These are phyloP conservation scores for Triplophysa rosa DNA, from an alignment of 2,113 vertebrate species.

Conservation along the genomic window DNA sequence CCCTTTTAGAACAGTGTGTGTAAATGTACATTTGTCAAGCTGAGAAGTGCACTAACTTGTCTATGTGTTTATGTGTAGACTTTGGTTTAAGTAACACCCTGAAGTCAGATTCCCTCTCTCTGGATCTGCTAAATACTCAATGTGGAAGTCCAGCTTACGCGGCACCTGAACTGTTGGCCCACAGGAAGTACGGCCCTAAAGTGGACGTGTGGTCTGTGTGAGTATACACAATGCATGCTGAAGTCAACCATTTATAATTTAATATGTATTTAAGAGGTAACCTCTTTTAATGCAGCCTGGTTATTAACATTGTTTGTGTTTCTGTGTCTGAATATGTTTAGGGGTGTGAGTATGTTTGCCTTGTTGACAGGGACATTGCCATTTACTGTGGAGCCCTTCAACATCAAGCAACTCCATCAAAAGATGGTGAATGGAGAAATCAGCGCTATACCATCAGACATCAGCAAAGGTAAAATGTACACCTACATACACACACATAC, in stretches of 20 bases:
- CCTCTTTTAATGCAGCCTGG: background rate
- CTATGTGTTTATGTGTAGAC: slow-evolving; percentile 66
- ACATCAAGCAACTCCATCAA: slow-evolving; percentile 82
- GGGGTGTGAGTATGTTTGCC: slow-evolving; percentile 82
- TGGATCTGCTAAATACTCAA: slow-evolving; percentile 81
- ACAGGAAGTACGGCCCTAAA: slow-evolving; percentile 85
- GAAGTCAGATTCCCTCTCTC: slow-evolving; percentile 75
- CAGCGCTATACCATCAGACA: slow-evolving; percentile 73
- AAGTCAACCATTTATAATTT: background rate
- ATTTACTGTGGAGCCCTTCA: slow-evolving; percentile 81
- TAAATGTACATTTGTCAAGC: slow-evolving; percentile 7
- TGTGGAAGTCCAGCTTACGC: slow-evolving; percentile 83
- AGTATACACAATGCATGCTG: slow-evolving; percentile 60
- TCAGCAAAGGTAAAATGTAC: slow-evolving; percentile 77
- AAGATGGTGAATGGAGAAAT: slow-evolving; percentile 83
- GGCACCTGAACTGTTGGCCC: slow-evolving; percentile 82
- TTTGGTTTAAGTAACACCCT: slow-evolving; percentile 85
- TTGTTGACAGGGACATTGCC: slow-evolving; percentile 81
- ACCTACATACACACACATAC: background rate
- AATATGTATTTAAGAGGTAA: background rate
- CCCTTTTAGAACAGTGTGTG: background rate
- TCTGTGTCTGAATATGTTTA: slow-evolving; percentile 55
- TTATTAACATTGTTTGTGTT: slow-evolving; percentile 40
- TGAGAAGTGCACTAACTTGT: background rate
- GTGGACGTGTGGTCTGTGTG: slow-evolving; percentile 85